Evolutionary conservation across 2,797 vertebrate genomes (phyloP), one percentile per base, ranked within the genome.

Genomic region (Synaphobranchus kaupii): DNA sequence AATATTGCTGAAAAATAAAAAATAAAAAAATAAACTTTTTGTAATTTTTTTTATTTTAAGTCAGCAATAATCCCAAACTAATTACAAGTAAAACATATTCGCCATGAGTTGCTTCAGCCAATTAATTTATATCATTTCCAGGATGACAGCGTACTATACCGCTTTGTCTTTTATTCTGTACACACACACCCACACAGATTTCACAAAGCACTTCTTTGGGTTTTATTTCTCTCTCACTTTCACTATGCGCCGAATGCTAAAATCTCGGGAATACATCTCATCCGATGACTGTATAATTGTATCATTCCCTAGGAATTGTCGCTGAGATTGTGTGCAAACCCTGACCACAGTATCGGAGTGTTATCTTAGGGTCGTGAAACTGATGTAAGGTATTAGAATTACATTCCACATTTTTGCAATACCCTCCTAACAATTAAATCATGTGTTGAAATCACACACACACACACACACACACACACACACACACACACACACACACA

Each of bases 121-220:
- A 94, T 95, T 94, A 95, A 94, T 95, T 94, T 91, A 94, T 93
- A 92, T 66, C 44, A 78, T 94, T 95, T 95, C 91, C 92, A 94
- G 89, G 92, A 87, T 95, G 93, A 94, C 94, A 95, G 91, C 94
- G 87, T 90, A 88, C 86, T 90, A 87, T 83, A 84, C 82, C 85
- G 83, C 89, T 91, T 68, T 73, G 48, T 73, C 47, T 87, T 73
- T 44, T 84, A 84, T 28, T 73, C 76, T 83, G 78, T 83, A 82
- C 80, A 85, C 60, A 85, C 34, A 60, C 54, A 82, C 86, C 84
- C 31, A 66, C 68, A 85, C 58, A 66, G 73, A 66, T 44, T 78
- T 78, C 63, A 22, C 81, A 68, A 80, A 48, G 47, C 86, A 54
- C 50, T 71, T 83, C 22, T 83, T 83, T 66, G 60, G 86, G 31